Percentiles rank a stretch among this genome's conserved stretches.
Conservation (phyloP, 2,888 invertebrate genomes). For the Sicus ferrugineus region DNA sequence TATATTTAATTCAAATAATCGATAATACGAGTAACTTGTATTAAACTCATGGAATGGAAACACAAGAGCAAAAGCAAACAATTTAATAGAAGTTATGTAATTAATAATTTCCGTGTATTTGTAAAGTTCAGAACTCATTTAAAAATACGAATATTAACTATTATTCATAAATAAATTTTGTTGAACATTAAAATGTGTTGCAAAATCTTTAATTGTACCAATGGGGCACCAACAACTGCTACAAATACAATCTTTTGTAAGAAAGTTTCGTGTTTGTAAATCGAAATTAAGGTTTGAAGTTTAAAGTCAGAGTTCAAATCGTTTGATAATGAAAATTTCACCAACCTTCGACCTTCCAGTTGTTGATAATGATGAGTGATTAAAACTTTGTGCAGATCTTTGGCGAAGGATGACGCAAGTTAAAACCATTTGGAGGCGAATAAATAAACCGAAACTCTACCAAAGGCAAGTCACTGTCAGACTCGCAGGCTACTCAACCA, state of each 20-base stretch:
- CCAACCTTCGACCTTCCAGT: background rate
- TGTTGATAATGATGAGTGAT: too few relatives aligned
- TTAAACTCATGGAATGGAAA: background rate
- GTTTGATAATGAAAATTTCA: background rate
- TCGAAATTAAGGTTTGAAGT: too few relatives aligned
- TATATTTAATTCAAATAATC: background rate
- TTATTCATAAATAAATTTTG: conserved; percentile 19
- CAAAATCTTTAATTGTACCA: too few relatives aligned
- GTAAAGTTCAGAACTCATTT: conserved; percentile 5
- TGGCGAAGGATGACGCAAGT: background rate
- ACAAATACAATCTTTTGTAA: too few relatives aligned
- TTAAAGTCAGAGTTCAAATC: background rate
- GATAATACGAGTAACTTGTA: background rate
- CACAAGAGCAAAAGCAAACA: background rate
- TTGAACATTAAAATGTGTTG: conserved; percentile 12
- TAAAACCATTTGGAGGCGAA: background rate
- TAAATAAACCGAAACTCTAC: background rate
- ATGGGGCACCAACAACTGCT: too few relatives aligned
- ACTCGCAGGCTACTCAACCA: background rate
- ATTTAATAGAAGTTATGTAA: background rate
- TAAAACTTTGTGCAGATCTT: background rate
- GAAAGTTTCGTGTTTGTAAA: too few relatives aligned
- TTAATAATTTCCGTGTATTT: conserved; percentile 16
- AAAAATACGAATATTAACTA: background rate
- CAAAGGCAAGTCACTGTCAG: background rate